Evolutionary conservation across 2,113 vertebrate genomes (phyloP).

Genomic region (Salvelinus sp.): DNA sequence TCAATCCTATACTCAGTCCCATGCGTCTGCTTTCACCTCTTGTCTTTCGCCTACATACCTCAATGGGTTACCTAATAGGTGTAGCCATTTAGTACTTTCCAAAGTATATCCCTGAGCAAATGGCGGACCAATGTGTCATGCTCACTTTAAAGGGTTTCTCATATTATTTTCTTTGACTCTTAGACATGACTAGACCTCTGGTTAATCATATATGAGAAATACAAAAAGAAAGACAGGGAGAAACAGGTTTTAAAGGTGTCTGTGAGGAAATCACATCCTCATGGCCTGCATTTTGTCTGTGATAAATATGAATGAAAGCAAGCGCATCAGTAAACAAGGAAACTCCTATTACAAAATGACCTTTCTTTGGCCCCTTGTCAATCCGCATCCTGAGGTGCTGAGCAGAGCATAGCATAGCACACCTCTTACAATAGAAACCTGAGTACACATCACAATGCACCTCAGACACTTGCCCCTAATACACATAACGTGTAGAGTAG

Average conservation of each 20-base stretch:
- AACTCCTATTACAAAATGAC: constrained; percentile 54
- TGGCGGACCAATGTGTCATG: constrained; percentile 39
- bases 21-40: constrained; percentile 24
- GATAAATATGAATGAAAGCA: constrained; percentile 46
- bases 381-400: constrained; percentile 43
- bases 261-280: constrained; percentile 42
- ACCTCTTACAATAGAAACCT: constrained; percentile 45
- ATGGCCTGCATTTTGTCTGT: constrained; percentile 31
- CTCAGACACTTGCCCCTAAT: constrained; percentile 31
- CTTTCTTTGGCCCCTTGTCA: constrained; percentile 63
- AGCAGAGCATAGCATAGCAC: neutral
- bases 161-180: constrained; percentile 1
- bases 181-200: constrained; percentile 27
- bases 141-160: constrained; percentile 31
- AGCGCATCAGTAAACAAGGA: constrained; percentile 54
- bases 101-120: constrained; percentile 30
- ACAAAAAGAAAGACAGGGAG: constrained; percentile 35
- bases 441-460: constrained; percentile 32
- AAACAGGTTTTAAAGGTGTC: constrained; percentile 41
- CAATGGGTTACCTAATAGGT: constrained; percentile 30
- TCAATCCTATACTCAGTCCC: too few relatives aligned
- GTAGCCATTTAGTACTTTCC: constrained; percentile 21
- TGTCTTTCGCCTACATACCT: neutral
- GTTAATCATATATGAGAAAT: constrained; percentile 57
- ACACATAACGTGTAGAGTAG: neutral